phyloP scores from a whole-genome alignment of 2,797 vertebrate species.

The Leptatherina wallacei region DNA sequence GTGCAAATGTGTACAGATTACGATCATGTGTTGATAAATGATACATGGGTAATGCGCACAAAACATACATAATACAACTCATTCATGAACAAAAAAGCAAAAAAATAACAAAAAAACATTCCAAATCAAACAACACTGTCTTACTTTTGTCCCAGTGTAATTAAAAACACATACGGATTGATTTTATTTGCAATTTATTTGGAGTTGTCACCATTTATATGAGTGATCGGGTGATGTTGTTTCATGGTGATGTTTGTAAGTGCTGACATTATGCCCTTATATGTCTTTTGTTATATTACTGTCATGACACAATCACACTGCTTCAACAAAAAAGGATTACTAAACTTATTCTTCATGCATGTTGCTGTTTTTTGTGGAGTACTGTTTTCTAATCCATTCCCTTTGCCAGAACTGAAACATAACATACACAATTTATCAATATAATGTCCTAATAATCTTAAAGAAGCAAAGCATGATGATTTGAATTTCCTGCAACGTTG shows the following conservation, averaged over 20 bases:
- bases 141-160: constrained; percentile 62
- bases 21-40: constrained; percentile 81
- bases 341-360: constrained; percentile 21
- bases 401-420: constrained; percentile 24
- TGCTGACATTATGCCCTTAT: constrained; percentile 40
- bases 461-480: constrained; percentile 42
- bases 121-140: constrained; percentile 60
- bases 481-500: constrained; percentile 32
- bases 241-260: constrained; percentile 41
- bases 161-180: constrained; percentile 57
- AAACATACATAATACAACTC: constrained; percentile 77
- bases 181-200: constrained; percentile 40
- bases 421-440: constrained; percentile 17
- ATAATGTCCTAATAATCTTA: constrained; percentile 27
- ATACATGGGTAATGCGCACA: constrained; percentile 83
- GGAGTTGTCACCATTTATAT: constrained; percentile 49
- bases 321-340: constrained; percentile 16
- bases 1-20: constrained; percentile 88
- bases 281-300: constrained; percentile 26
- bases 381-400: not conserved
- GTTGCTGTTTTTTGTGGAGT: constrained; percentile 3
- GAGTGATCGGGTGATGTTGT: constrained; percentile 36
- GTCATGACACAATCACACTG: constrained; percentile 38
- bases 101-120: constrained; percentile 50
- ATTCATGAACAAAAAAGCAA: constrained; percentile 77